Evolutionary conservation across 2,797 vertebrate genomes (phyloP).

Genomic region (Helostoma temminkii): DNA sequence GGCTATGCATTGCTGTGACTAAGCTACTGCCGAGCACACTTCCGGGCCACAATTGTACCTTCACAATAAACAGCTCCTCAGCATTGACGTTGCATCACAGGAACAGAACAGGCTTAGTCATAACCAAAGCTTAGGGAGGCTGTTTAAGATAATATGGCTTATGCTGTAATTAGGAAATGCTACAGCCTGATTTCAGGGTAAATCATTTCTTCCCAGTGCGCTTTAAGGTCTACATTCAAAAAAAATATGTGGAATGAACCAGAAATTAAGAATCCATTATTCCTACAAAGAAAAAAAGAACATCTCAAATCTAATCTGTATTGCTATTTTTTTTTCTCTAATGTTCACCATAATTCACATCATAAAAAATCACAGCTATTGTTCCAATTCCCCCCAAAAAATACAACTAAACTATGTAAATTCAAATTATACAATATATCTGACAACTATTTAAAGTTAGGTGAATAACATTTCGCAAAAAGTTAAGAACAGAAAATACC

Average conservation of each 20-base stretch:
- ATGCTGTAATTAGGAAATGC: constrained; percentile 72
- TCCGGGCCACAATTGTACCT: constrained; percentile 48
- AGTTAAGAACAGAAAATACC: not conserved
- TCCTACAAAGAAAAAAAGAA: not conserved
- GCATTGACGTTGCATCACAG: constrained; percentile 57
- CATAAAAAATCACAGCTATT: not conserved
- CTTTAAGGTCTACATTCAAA: constrained; percentile 31
- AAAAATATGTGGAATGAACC: constrained; percentile 29
- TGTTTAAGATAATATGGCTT: constrained; percentile 66
- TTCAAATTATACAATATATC: too few species aligned
- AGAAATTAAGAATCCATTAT: not conserved
- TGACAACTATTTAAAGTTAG: not conserved
- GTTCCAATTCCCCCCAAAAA: not conserved
- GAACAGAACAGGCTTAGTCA: constrained; percentile 73
- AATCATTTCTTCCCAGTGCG: constrained; percentile 38
- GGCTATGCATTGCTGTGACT: constrained; percentile 60
- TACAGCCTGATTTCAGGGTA: constrained; percentile 59
- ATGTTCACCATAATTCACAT: not conserved
- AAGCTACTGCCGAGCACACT: constrained; percentile 59
- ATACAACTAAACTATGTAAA: not conserved
- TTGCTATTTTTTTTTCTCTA: not conserved
- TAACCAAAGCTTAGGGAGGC: constrained; percentile 53
- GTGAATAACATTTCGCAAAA: not conserved
- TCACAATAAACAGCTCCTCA: constrained; percentile 63
- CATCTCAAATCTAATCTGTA: not conserved